Base-by-base conservation (phyloP, 2,888 invertebrate genomes). In the Drosophila monieri region DNA sequence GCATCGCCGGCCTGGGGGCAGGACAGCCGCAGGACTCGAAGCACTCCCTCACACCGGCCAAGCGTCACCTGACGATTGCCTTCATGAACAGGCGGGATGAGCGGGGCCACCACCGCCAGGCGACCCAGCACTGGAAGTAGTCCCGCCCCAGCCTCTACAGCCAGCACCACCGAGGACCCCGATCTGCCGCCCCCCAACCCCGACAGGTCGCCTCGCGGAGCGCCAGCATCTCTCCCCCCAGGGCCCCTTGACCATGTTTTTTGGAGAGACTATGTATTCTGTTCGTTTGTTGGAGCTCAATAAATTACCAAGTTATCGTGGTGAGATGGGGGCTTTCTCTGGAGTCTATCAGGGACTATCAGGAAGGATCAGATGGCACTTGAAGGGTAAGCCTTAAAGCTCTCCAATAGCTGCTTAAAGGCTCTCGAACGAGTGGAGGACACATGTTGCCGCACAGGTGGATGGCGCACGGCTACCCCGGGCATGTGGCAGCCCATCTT, bases 11-110 rank as follows among this genome's bases (percentile, higher is more conserved):
- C 3, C 6, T 44, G 3, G 30, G 46, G 21, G 32, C 12, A 2
- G 57, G 12, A 21, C 52, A 41, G 41, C 14, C 10, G 44, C 59
- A 25, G 9, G 43, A 51, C 30, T 73, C 80, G 0, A 59, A 55
- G 1, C 65, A 71, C 0, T 57, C 44, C 0, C 18, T 77, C 1
- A 67, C 71, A 0, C 83, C 84, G 10, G 77, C 80, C 41, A 81
- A 85, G 5, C 80, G 80, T 3, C 56, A 83, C 14, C 44, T 81
- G 6, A 61, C 86, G 5, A 48, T 81, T 0, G 86, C 80, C 1
- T 81, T 81, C 6, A 30, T 68, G 58, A 58, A 64, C 39, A 77
- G 59, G 6, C 49, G 53, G 46, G 73, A 37, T 6, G 43, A 4
- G 3, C 54, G n/a, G 48, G 51, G 59, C 14, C 35, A 14, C 1